Conservation (phyloP, 1,140 invertebrate genomes). For the Myzus persicae region DNA sequence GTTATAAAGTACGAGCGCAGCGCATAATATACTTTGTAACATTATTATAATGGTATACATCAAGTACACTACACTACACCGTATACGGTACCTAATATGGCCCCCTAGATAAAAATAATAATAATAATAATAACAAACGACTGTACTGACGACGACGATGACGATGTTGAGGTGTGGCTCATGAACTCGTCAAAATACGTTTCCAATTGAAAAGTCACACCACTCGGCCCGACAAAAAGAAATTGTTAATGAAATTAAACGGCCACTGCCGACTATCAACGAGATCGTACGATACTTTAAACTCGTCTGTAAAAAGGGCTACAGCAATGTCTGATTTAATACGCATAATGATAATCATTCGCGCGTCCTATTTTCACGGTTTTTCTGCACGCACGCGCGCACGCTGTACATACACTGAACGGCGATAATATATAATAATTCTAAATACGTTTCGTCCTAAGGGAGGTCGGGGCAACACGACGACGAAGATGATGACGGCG, state of each 20-base stretch:
- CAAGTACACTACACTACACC: neutral
- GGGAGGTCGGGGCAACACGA: neutral
- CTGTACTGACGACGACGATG: neutral
- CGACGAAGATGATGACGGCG: neutral
- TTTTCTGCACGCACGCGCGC: neutral
- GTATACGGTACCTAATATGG: constrained; percentile 41
- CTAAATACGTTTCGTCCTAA: neutral
- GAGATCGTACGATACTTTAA: neutral
- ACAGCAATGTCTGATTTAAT: neutral
- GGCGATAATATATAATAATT: constrained; percentile 9
- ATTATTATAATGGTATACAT: constrained; percentile 12
- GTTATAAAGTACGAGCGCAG: neutral
- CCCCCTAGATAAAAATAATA: constrained; percentile 3
- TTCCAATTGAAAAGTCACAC: constrained; percentile 34
- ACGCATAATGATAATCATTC: neutral
- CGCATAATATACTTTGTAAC: neutral
- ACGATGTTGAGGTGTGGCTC: constrained; percentile 30
- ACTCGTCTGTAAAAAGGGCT: neutral
- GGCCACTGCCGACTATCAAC: neutral
- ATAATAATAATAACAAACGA: neutral
- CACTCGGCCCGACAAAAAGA: neutral
- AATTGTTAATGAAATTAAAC: neutral
- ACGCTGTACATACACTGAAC: neutral
- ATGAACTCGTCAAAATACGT: constrained; percentile 36
- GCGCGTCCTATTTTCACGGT: neutral